Conservation (phyloP, 2,888 invertebrate genomes). For the Dichetophora obliterata region DNA sequence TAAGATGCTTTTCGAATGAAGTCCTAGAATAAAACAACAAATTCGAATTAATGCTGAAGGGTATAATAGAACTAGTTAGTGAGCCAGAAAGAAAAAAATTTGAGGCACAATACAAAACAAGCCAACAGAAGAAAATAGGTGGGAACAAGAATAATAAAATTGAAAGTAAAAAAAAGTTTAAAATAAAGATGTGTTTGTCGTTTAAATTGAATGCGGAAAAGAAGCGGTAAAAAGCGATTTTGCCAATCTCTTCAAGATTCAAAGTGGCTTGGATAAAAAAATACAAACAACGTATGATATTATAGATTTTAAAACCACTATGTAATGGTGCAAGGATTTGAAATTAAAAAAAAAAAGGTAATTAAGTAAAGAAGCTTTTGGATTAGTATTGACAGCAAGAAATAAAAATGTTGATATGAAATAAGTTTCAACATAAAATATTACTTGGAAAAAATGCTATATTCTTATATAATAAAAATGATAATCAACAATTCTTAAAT, state of each 20-base stretch:
- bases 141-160: background rate
- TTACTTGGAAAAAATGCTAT: no score
- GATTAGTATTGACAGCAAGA: no score
- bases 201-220: background rate
- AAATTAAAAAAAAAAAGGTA: no score
- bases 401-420: no score
- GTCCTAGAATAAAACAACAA: background rate
- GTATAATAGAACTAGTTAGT: background rate
- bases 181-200: background rate
- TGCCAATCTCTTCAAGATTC: background rate
- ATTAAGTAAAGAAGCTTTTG: no score
- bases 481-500: no score
- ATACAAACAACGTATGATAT: no score
- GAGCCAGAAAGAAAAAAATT: background rate
- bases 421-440: no score
- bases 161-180: background rate
- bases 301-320: no score
- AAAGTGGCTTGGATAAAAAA: no score
- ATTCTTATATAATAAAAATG: no score
- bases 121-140: background rate
- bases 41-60: background rate
- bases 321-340: no score
- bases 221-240: background rate
- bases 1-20: background rate
- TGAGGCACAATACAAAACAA: background rate